Base-by-base conservation (phyloP, 1,140 invertebrate genomes). In the Diachasma alloeum region DNA sequence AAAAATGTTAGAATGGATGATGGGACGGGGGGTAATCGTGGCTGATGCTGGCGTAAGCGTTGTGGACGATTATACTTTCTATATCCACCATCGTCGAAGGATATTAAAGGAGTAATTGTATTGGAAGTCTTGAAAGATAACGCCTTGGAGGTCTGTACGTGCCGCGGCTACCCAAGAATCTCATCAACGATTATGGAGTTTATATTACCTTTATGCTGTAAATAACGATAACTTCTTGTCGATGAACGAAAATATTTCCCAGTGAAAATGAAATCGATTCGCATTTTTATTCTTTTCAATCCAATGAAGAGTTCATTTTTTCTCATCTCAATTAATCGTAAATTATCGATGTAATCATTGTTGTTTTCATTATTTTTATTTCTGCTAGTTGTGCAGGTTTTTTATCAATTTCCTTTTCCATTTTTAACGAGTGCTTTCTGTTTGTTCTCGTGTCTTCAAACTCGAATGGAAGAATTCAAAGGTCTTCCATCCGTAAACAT, bases 101-200 rank as follows among this genome's bases (percentile, higher is more conserved):
- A 80, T 80, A 81, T 83, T 83, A 80, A 81, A 78, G 72, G 75
- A 44, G 77, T 79, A 81, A 82, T 80, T 78, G 74, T 79, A 76
- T 81, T 63, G 42, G 73, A 80, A 75, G 75, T 72, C 68, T 78
- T 59, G 53, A 63, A 63, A 63, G 19, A 63, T 63, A 63, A 63
- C 59, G 24, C 59, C 19, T 26, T 19, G 4, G 24, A n/a, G 59
- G 59, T 63, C 59, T 15, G 5, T 26, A 63, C 59, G 24, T 63
- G 59, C 59, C 24, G 24, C 2, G 3, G 13, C 59, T 63, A 31
- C 59, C 59, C 59, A 26, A 63, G 15, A 63, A 63, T 63, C 11
- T 15, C 59, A 63, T 63, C 59, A 63, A 15, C 22, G 6, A 26
- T 63, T 26, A 63, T 63, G 59, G 24, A 63, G 6, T 63, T 63